Conservation (phyloP, 2,888 invertebrate genomes). For the Thysanoteuthis rhombus region DNA sequence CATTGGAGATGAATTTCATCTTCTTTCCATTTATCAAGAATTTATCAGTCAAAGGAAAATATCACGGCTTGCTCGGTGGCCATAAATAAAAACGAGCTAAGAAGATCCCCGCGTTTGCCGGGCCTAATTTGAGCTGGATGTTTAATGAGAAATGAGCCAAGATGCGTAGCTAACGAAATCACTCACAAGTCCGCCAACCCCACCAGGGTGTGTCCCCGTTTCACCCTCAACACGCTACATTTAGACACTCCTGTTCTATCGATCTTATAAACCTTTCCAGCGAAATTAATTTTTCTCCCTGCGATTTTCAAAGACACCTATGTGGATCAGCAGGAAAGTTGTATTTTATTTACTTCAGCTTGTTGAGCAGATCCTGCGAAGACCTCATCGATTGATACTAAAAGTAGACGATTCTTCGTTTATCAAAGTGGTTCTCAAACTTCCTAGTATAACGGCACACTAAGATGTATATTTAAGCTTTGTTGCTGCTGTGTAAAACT, state of each 20-base stretch:
- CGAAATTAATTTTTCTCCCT: not conserved
- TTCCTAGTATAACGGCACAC: too few species aligned
- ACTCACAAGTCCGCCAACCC: not conserved
- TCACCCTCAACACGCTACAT: not conserved
- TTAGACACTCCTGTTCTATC: not conserved
- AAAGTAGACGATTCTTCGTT: not conserved
- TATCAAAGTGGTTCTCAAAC: too few species aligned
- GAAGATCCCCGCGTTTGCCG: not conserved
- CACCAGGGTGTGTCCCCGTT: too few species aligned
- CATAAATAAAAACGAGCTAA: constrained; percentile 18
- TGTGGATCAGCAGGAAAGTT: not conserved
- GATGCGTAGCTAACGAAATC: not conserved
- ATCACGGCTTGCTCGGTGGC: constrained; percentile 15
- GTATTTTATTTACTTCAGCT: not conserved
- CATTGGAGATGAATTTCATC: constrained; percentile 24
- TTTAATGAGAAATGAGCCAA: constrained; percentile 20
- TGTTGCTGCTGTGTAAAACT: too few species aligned
- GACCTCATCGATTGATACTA: not conserved
- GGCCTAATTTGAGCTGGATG: constrained; percentile 16
- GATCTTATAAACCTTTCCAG: not conserved
- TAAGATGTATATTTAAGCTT: too few species aligned
- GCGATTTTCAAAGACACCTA: not conserved
- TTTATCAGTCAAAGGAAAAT: constrained; percentile 25
- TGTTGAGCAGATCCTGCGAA: not conserved
- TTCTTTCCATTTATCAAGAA: constrained; percentile 25